These are phyloP conservation scores for Strigops habroptila DNA, from an alignment of 2,113 vertebrate genomes.

Conservation along the genomic window DNA sequence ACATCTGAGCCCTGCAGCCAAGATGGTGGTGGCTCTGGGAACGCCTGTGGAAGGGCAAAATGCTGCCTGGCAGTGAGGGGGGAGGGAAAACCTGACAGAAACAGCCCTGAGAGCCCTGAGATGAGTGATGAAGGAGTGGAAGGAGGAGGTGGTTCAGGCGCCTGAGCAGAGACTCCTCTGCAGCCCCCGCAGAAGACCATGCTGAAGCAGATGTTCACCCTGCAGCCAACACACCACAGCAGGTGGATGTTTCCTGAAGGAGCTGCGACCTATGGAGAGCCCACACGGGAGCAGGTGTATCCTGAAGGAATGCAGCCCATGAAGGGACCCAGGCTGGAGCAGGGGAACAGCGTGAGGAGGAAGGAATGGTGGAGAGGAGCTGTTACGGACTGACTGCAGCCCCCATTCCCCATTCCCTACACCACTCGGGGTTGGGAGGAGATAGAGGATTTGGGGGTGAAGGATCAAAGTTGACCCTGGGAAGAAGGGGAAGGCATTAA, in stretches of 20 bases:
- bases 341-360: background rate
- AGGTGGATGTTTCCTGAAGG: background rate
- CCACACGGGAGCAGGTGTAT: background rate
- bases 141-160: background rate
- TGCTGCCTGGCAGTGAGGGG: background rate
- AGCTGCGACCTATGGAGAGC: background rate
- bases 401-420: background rate
- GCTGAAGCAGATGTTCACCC: background rate
- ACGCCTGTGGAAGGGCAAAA: background rate
- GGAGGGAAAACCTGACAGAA: background rate
- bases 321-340: background rate
- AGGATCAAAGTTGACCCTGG: background rate
- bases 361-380: background rate
- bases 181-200: background rate
- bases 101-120: background rate
- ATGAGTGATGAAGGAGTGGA: background rate
- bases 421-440: rapidly evolving
- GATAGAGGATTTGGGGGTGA: background rate
- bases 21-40: too few species aligned
- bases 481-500: background rate
- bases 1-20: rapidly evolving
- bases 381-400: background rate
- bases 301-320: background rate
- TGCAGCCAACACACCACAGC: rapidly evolving
- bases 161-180: background rate